Base-by-base conservation (phyloP, 2,113 vertebrate species). In the Pithys albifrons region DNA sequence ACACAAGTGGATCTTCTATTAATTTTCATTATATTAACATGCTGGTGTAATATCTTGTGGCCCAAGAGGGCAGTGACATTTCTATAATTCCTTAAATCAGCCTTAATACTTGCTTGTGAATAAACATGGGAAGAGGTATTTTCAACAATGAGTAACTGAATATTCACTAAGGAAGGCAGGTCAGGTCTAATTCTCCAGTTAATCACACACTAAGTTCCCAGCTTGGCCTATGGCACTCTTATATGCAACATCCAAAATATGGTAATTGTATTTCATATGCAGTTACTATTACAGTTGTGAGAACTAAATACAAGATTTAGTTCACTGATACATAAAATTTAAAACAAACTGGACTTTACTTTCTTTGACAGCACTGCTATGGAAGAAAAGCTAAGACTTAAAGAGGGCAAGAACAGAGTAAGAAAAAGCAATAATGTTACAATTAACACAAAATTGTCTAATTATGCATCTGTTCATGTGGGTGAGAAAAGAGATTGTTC, bases 1-100 rank as follows among this genome's bases (percentile, higher is more conserved):
- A 0, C 0, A 16, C 31, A 80, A 27, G 23, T 55, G 85, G 67
- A 46, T 74, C 19, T 88, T 89, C 54, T 88, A 22, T 51, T 85
- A 88, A 88, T 96, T 33, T 94, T 49, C 35, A 70, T 89, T 76
- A 19, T 59, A 51, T 85, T 90, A 93, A 39, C 35, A 69, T 76
- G 64, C 49, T 33, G 23, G 14, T 73, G 28, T 57, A 91, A 49
- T 69, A 70, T 37, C 43, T 76, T 82, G 48, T 91, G 43, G 27
- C 71, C 43, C 54, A 76, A 52, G 59, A 79, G 71, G 33, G 5
- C 33, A 79, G 13, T 13, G 16, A 12, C 54, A 58, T 73, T 85
- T 54, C 33, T 65, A 37, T 74, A 79, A 76, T 78, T 76, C 41
- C 69, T 94, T 88, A 73, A 94, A 70, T 70, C 12, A 74, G 8